Evolutionary conservation across 2,113 vertebrate genomes (phyloP).

Genomic region (Rhombomys opimus): DNA sequence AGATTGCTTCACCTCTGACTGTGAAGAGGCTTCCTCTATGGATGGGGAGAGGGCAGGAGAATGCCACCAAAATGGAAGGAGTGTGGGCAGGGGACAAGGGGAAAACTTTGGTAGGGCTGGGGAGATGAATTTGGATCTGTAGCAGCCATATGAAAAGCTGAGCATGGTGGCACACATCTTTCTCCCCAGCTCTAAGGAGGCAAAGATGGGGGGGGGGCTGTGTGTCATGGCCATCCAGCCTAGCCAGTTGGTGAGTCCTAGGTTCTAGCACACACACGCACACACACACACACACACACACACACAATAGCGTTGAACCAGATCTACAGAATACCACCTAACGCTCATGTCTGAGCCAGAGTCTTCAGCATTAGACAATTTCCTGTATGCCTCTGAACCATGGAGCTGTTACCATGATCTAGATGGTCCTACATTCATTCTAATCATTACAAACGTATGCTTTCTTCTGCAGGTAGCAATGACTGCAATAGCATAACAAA

Average conservation of each 20-base stretch:
- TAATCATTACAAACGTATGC: neutral
- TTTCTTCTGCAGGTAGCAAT: neutral
- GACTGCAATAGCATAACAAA: neutral
- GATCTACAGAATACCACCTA: fast-evolving
- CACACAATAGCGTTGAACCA: neutral
- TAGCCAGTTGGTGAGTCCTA: neutral
- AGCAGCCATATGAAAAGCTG: neutral
- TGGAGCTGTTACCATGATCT: neutral
- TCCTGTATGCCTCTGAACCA: neutral
- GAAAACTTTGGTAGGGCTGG: neutral
- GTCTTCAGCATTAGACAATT: neutral
- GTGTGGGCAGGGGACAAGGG: fast-evolving
- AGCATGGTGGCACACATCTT: neutral
- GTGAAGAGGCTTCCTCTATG: neutral
- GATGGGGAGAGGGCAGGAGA: neutral
- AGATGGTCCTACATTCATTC: neutral
- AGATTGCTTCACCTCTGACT: neutral
- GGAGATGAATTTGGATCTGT: neutral
- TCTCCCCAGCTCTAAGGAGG: neutral
- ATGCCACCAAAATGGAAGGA: neutral
- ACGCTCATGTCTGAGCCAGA: neutral
- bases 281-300: neutral
- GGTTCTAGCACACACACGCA: neutral
- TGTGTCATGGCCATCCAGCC: neutral
- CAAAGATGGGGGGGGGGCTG: neutral